Evolutionary conservation across 2,113 vertebrate genomes (phyloP), one percentile per base, ranked within the genome.

Genomic region (Conger conger): DNA sequence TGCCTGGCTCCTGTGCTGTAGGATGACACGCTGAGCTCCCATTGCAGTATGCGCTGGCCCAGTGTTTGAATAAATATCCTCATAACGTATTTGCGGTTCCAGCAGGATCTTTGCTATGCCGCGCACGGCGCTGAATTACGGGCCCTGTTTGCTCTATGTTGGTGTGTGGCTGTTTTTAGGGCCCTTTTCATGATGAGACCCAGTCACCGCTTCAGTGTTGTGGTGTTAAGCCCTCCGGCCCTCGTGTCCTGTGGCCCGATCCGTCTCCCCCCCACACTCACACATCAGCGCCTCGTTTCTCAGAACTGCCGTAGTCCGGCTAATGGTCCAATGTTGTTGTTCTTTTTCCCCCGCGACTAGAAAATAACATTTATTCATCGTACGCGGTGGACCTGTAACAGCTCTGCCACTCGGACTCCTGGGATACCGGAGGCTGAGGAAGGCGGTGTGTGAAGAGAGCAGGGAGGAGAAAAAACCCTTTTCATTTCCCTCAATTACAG

Each of bases 401-500:
- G 20, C 23, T 63, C 0, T 27, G 23, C 20, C 23, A 23, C 15
- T 50, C 11, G 20, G 0, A 63, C 57, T 63, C 23, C 20, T 63
- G 57, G 57, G 57, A 63, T 63, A n/a, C n/a, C 57, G 23, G 57
- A 63, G 20, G 18, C 23, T 23, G 4, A 27, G 27, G 17, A 63
- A 63, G 57, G 18, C 18, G 2, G 8, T 27, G 57, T 27, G 20
- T 63, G 57, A 63, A 63, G 23, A 60, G 18, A 27, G 57, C 5
- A 27, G 54, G 18, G 23, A 27, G 57, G 23, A 23, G 8, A 27
- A 23, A 33, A 33, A 33, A 73, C 2, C 5, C n/a, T n/a, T 73
- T 73, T 73, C 68, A 73, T 73, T 73, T 73, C 13, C 68, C n/a
- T 73, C 68, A 73, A 73, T 73, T 73, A 73, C 68, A n/a, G n/a